Conservation (phyloP, 1,140 invertebrate species). For the Dendroctonus valens region DNA sequence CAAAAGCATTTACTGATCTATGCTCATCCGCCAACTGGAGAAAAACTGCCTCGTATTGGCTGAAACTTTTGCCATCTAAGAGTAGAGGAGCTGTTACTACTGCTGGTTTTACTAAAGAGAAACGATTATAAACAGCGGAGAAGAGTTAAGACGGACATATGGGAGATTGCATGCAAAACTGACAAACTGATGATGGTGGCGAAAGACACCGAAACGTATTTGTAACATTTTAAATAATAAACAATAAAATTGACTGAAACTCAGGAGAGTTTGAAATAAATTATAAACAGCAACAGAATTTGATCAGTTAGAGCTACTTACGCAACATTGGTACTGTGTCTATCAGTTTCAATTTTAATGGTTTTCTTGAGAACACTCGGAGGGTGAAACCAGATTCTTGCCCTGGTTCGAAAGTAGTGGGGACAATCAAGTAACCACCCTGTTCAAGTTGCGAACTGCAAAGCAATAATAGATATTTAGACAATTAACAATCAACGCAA, state of each 20-base stretch:
- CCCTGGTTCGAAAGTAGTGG: slow-evolving; percentile 88
- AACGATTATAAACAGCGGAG: background rate
- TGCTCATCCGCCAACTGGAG: slow-evolving; percentile 87
- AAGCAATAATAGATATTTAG: slow-evolving; percentile 24
- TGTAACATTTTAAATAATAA: too few species aligned
- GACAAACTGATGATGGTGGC: too few species aligned
- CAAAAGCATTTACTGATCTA: slow-evolving; percentile 85
- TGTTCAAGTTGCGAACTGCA: slow-evolving; percentile 76
- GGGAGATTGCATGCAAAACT: too few species aligned
- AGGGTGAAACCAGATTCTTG: slow-evolving; percentile 85
- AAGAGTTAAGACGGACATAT: too few species aligned
- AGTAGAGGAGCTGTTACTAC: slow-evolving; percentile 70
- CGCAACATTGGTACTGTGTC: slow-evolving; percentile 66
- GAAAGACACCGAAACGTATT: too few species aligned
- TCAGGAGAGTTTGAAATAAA: too few species aligned
- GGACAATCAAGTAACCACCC: slow-evolving; percentile 81
- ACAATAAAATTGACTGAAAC: too few species aligned
- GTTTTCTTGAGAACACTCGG: slow-evolving; percentile 77
- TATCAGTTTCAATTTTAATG: slow-evolving; percentile 78
- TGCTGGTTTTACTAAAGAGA: slow-evolving; percentile 64
- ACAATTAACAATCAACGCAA: too few species aligned
- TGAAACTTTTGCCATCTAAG: slow-evolving; percentile 70
- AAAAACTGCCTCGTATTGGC: slow-evolving; percentile 87
- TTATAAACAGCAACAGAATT: background rate
- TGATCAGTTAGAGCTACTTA: background rate